Conservation (phyloP, 2,113 vertebrate genomes). For the Ammodytes marinus region DNA sequence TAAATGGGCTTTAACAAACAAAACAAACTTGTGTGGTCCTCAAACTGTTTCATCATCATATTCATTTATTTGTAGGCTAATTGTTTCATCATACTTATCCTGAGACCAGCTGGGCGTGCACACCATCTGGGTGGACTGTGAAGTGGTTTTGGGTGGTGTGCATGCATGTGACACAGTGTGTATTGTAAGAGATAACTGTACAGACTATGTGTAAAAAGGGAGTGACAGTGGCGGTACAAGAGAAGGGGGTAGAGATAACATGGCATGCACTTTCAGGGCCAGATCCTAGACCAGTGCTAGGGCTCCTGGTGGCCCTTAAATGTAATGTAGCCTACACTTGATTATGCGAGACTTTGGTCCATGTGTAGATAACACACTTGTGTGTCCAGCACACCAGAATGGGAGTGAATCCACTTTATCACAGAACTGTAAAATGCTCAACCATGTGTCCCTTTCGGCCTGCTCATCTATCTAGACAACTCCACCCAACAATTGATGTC, state of each 20-base stretch:
- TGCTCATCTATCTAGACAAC: conserved; percentile 49
- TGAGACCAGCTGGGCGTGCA: conserved; percentile 39
- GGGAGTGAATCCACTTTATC: conserved; percentile 61
- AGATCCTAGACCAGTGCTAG: conserved; percentile 40
- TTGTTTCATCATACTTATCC: conserved; percentile 24
- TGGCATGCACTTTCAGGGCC: conserved; percentile 27
- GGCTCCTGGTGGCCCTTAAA: not conserved
- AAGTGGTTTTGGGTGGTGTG: conserved; percentile 66
- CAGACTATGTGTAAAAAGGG: conserved; percentile 64
- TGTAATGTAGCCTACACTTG: not conserved
- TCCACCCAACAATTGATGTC: conserved; percentile 54
- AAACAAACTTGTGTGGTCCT: not conserved
- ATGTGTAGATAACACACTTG: conserved; percentile 54
- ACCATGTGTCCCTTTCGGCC: conserved; percentile 24
- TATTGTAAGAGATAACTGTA: conserved; percentile 79
- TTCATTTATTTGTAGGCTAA: conserved; percentile 18
- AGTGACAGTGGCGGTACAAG: conserved; percentile 70
- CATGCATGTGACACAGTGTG: conserved; percentile 57
- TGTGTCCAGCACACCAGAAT: conserved; percentile 27
- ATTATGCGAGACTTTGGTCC: not conserved
- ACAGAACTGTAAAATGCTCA: conserved; percentile 24
- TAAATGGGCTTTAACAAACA: not conserved
- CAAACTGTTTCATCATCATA: conserved; percentile 4
- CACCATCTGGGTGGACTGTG: conserved; percentile 61
- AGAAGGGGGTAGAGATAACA: conserved; percentile 73